Base-by-base conservation (phyloP, 2,888 invertebrate species). In the Aphodius sticticus region DNA sequence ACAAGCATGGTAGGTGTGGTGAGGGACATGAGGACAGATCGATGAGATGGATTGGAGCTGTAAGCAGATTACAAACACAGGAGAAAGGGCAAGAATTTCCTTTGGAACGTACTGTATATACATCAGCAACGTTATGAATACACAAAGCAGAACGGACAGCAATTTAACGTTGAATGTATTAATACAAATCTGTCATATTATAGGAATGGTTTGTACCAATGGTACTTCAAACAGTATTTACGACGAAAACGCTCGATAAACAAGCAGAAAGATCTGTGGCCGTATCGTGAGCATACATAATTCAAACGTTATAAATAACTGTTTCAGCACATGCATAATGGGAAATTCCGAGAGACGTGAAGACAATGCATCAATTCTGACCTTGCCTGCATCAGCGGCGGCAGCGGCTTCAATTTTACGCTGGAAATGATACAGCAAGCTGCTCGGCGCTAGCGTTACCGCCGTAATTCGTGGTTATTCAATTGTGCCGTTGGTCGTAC, bases 281-380 rank as follows among this genome's bases (percentile, higher is more conserved):
- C 26, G 26, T 53, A 53, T 12, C 53, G 53, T 9, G 53, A 53
- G 53, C 53, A 53, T 53, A 53, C 53, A 53, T 53, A 53, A 53
- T 53, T 53, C 53, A 53, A 53, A 53, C 53, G 53, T 53, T 53
- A 53, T 53, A 53, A 53, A 53, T 53, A 53, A 53, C 53, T 9
- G 53, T 53, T 53, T 53, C 53, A 53, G 53, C 53, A 12, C 53
- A 12, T 53, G 12, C 53, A 53, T 53, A 53, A 53, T 53, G 53
- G 53, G 53, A 7, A 53, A 53, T 53, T 53, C 53, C 53, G 53
- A 53, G 53, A 53, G 53, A 53, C 53, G 53, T 9, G 53, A 7
- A 53, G 53, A 53, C 53, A 53, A 53, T 53, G 53, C 53, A 53
- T 53, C 53, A 53, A 53, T 53, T 53, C 53, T 53, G 53, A 53